These are phyloP conservation scores for Tauraco erythrolophus DNA, from an alignment of 2,113 vertebrate genomes.

Conservation along the genomic window DNA sequence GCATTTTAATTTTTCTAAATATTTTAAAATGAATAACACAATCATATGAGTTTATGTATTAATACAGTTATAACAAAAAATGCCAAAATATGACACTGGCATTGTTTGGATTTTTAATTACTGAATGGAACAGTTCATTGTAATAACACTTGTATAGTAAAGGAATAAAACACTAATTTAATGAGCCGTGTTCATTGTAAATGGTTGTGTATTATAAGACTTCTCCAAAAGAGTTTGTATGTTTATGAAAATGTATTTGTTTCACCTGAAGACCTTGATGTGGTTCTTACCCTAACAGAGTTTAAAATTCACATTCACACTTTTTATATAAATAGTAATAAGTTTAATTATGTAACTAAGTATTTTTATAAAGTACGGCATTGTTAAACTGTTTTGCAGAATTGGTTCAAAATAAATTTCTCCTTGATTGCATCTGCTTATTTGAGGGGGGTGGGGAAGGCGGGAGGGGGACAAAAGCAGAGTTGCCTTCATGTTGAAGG, in stretches of 20 bases:
- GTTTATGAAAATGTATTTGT: slow-evolving; percentile 75
- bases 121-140: slow-evolving; percentile 73
- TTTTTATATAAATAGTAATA: slow-evolving; percentile 77
- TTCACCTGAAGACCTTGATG: slow-evolving; percentile 72
- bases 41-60: slow-evolving; percentile 75
- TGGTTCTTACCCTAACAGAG: slow-evolving; percentile 73
- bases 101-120: slow-evolving; percentile 77
- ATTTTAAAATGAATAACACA: slow-evolving; percentile 76
- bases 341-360: slow-evolving; percentile 75
- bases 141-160: slow-evolving; percentile 86
- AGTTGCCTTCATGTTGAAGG: not conserved
- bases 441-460: not conserved
- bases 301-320: slow-evolving; percentile 70
- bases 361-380: slow-evolving; percentile 83
- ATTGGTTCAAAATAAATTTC: slow-evolving; percentile 79
- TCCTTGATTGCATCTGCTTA: slow-evolving; percentile 70
- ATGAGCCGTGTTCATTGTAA: slow-evolving; percentile 76
- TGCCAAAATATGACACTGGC: slow-evolving; percentile 64
- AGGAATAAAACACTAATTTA: slow-evolving; percentile 83
- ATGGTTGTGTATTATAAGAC: slow-evolving; percentile 80
- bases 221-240: slow-evolving; percentile 77
- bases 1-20: slow-evolving; percentile 80
- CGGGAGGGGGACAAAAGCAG: not conserved
- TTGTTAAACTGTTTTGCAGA: slow-evolving; percentile 77
- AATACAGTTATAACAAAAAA: slow-evolving; percentile 67